Base-by-base conservation (phyloP, 2,113 vertebrate genomes). In the Callocephalon fimbriatum region DNA sequence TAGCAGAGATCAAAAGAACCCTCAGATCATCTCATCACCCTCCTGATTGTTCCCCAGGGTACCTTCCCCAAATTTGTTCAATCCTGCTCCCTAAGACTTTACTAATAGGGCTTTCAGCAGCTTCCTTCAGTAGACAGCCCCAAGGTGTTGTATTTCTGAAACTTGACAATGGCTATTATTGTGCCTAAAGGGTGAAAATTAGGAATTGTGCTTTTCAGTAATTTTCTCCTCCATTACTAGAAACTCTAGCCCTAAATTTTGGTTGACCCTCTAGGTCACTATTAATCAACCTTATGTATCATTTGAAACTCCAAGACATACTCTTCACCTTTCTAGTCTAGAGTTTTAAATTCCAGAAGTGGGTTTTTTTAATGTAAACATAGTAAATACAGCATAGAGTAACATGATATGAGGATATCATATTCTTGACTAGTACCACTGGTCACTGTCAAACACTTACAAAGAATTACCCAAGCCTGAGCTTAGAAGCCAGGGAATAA, bases 171-270 rank as follows among this genome's bases (percentile, higher is more conserved):
- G 70, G 66, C n/a, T 90, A 93, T 97, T 96, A 96, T 78, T 95
- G 84, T 91, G 62, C 84, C 58, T 82, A 91, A 94, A 93, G 70
- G 62, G 47, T n/a, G 48, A 29, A 90, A 96, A 93, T 87, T 53
- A 3, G 70, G 61, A 92, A 71, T 93, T 93, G 78, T 87, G 15
- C 84, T 93, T 95, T 93, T 42, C 78, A 45, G 91, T 85, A 94
- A 94, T 97, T 96, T 95, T 97, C 91, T 93, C 84, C 87, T 82
- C 95, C 66, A 82, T 97, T 96, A 96, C 74, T 85, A 88, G 94
- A 96, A 97, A 96, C 32, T 85, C 84, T 95, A 96, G 86, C 87
- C 73, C 66, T 93, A 90, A 95, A 97, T 96, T 95, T 96, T 73
- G 82, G 61, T 91, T 96, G 93, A 97, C 93, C 93, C 58, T 35